Percentiles rank a stretch among this genome's conserved stretches.
Evolutionary conservation across 1,140 invertebrate genomes (phyloP).

Genomic region (Agrypnia vestita): DNA sequence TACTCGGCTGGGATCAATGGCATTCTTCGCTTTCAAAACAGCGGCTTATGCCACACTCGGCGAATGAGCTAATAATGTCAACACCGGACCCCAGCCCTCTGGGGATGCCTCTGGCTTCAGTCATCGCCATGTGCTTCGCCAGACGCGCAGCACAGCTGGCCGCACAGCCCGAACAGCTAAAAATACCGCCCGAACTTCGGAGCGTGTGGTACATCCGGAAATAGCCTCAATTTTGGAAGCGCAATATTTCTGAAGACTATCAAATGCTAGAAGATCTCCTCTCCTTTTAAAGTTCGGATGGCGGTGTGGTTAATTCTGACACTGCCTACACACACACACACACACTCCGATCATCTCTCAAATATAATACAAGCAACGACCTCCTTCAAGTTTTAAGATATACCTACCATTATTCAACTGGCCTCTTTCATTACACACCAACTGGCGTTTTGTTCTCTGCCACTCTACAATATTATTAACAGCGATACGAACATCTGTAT

Average conservation of each 20-base stretch:
- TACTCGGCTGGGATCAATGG: not conserved
- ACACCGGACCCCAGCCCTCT: not conserved
- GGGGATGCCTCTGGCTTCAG: not conserved
- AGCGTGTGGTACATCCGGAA: slow-evolving; percentile 1
- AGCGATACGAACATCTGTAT: too few species aligned
- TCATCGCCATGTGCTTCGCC: slow-evolving; percentile 11
- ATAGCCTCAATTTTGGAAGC: slow-evolving; percentile 42
- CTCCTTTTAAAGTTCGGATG: slow-evolving; percentile 55
- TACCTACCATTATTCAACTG: too few species aligned
- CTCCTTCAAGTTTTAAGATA: too few species aligned
- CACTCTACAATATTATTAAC: too few species aligned
- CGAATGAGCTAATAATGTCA: slow-evolving; percentile 30
- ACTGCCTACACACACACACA: not conserved
- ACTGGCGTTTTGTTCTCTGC: too few species aligned
- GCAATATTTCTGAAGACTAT: slow-evolving; percentile 32
- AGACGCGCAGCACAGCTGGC: slow-evolving; percentile 39
- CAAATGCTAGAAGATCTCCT: slow-evolving; percentile 45
- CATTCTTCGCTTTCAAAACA: slow-evolving; percentile 1
- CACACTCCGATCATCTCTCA: not conserved
- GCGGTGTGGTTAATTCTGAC: not conserved
- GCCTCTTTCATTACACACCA: too few species aligned
- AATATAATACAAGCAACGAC: too few species aligned
- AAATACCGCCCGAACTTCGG: slow-evolving; percentile 9
- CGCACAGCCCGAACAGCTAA: slow-evolving; percentile 14
- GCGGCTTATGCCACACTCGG: not conserved